Base-by-base conservation (phyloP, 1,140 invertebrate species). In the Formica selysi region DNA sequence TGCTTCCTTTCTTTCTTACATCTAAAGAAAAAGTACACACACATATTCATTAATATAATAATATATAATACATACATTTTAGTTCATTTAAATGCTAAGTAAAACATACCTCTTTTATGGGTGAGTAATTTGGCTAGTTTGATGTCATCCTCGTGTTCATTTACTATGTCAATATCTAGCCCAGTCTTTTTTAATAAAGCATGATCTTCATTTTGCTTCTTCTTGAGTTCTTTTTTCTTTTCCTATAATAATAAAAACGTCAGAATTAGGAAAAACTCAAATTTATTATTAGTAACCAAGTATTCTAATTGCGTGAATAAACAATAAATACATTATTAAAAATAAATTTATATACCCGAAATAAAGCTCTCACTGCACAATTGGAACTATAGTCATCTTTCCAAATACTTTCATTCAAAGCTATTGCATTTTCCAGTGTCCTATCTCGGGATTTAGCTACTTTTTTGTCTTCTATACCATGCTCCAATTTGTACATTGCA, bases 401-500 rank as follows among this genome's bases (percentile, higher is more conserved):
- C 97, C 97, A 99, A 1, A 96, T 95, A 76, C 95, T 95, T 86
- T 98, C 97, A 94, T 98, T 98, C 48, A 97, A 95, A 51, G 97
- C 96, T 86, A 98, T 97, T 5, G 99, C 95, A 91, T 96, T 96
- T 71, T 97, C 96, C 0, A 99, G 92, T 22, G 96, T 95, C 1
- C 97, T 97, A 89, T 97, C 97, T 6, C 97, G 96, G 71, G 96
- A 96, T 91, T 97, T 97, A 0, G 97, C 97, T 70, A 96, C 96
- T 89, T 96, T 96, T 89, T 97, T 96, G 95, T 99, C 99, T 81
- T 97, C 97, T 13, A 96, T 96, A 54, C 97, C 97, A 95, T 99
- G 99, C 94, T 99, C 99, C 84, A 99, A 95, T 95, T 97, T 98
- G 93, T 97, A 99, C 99, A 99, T 99, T 29, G 99, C 97, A 97